Evolutionary conservation across 2,113 vertebrate genomes (phyloP), one percentile per base, ranked within the genome.

Genomic region (Eulemur macaco): DNA sequence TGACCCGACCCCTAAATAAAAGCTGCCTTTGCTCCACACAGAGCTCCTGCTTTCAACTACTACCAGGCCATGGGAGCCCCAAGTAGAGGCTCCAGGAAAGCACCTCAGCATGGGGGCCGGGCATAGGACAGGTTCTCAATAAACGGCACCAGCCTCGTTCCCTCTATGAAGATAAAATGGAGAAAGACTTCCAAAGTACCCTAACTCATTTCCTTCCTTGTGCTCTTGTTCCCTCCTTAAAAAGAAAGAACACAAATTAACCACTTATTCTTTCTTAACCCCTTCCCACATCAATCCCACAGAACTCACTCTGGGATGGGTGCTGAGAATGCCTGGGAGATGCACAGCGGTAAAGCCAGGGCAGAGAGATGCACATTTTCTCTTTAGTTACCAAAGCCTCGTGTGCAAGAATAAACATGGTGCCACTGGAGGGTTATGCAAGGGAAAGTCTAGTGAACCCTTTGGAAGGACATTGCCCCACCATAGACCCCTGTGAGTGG

Each of bases 11-110:
- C 13, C 17, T 5, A 18, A 81, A 47, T 39, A 27, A 25, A 84
- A 18, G 92, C 52, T 91, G 20, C 54, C 90, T 76, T 94, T 71
- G 54, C 50, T 95, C 86, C 58, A 6, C 34, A 91, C 37, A 68
- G 47, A 23, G 25, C 23, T 54, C 20, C 14, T 5, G 21, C 29
- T 60, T 82, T 52, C 31, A 52, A 89, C 11, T 0, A 23, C 45
- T 83, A 60, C 91, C 80, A 86, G 83, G 21, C 8, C 66, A 66
- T 8, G 10, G 42, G 69, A 54, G 37, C 14, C 81, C 20, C 1
- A n/a, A 39, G 20, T 8, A 37, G 45, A 66, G 58, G 60, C 54
- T 71, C 25, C 64, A 39, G 64, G 20, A 47, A 81, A 56, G 15
- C 20, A 17, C 45, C 60, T 60, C 71, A 78, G 58, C 13, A 0